Conservation (phyloP, 2,888 invertebrate genomes). For the Heliconius aoede region DNA sequence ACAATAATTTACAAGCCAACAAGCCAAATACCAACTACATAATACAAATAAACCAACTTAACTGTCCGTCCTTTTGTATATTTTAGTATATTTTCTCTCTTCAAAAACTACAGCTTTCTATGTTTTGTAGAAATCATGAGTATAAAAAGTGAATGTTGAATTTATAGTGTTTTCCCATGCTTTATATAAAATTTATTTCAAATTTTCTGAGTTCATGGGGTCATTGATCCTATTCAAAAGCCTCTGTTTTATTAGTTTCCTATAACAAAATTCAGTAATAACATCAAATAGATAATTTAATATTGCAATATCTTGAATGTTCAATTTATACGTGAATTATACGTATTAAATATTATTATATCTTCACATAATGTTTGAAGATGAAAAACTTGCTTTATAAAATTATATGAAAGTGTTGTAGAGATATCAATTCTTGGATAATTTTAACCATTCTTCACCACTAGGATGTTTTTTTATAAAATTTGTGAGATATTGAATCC, state of each 20-base stretch:
- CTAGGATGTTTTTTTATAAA: slow-evolving; percentile 93
- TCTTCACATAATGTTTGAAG: background rate
- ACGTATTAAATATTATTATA: background rate
- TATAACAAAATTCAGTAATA: slow-evolving; percentile 53
- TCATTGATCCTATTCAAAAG: slow-evolving; percentile 90
- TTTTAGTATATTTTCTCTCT: slow-evolving; percentile 82
- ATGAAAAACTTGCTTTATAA: background rate
- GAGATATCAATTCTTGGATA: slow-evolving; percentile 76
- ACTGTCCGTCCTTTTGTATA: slow-evolving; percentile 70
- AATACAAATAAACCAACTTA: slow-evolving; percentile 70
- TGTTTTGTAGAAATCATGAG: slow-evolving; percentile 87
- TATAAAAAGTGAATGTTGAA: slow-evolving; percentile 88
- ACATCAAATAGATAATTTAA: slow-evolving; percentile 21
- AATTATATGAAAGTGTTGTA: too few species aligned
- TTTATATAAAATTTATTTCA: slow-evolving; percentile 85
- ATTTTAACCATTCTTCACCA: slow-evolving; percentile 88
- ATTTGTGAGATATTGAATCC: slow-evolving; percentile 89
- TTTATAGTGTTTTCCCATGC: slow-evolving; percentile 84
- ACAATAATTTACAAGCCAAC: slow-evolving; percentile 56
- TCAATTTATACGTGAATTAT: background rate
- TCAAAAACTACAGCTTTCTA: slow-evolving; percentile 85
- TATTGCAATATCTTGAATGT: slow-evolving; percentile 1
- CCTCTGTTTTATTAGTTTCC: slow-evolving; percentile 92
- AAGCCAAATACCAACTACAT: slow-evolving; percentile 57
- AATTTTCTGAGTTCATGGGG: slow-evolving; percentile 81